phyloP scores from a whole-genome alignment of 2,113 vertebrate genomes.

The Irena cyanogastra region DNA sequence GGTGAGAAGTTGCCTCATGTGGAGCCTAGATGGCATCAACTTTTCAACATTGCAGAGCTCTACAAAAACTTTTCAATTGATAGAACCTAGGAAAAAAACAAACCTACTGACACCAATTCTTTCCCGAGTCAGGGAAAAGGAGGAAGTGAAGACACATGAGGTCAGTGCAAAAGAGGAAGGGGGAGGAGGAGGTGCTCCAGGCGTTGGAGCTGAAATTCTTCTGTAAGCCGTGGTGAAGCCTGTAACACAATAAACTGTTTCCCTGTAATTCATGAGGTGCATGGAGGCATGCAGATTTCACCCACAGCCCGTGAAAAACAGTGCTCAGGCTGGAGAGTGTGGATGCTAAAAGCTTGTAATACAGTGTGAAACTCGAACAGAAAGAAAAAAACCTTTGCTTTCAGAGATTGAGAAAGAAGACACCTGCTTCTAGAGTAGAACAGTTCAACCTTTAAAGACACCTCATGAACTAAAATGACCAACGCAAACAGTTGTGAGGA shows the following conservation, averaged over 20 bases:
- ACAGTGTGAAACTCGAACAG: fast-evolving
- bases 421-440: neutral
- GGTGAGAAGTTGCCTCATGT: neutral
- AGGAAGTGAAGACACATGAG: neutral
- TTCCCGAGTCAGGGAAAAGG: neutral
- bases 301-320: fast-evolving
- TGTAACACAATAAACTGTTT: neutral
- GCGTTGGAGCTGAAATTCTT: fast-evolving
- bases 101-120: neutral
- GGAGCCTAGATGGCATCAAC: fast-evolving
- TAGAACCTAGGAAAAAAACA: neutral
- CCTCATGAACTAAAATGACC: neutral
- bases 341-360: too few relatives aligned
- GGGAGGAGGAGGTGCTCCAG: neutral
- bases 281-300: neutral
- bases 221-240: neutral
- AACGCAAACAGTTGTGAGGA: neutral
- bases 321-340: fast-evolving
- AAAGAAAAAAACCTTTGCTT: neutral
- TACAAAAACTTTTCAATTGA: neutral
- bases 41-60: neutral
- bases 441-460: neutral
- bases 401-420: neutral
- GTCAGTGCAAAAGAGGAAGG: neutral
- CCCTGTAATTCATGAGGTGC: too few relatives aligned